Conservation (phyloP, 2,797 vertebrate species). For the Dendrocincla tyrannina region DNA sequence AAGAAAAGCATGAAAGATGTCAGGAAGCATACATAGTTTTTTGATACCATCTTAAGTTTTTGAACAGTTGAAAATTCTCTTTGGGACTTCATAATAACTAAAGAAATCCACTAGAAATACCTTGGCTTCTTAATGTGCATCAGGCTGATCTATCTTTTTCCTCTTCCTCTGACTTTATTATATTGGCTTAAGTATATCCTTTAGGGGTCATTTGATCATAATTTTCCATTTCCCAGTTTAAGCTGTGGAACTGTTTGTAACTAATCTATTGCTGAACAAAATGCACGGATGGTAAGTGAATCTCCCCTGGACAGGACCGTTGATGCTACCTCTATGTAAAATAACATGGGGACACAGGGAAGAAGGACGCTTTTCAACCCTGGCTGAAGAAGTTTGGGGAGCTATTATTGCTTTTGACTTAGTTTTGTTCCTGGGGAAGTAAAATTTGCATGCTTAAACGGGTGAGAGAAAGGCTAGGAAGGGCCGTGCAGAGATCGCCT, state of each 20-base stretch:
- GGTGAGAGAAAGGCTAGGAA: not conserved
- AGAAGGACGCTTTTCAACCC: not conserved
- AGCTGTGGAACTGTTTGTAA: not conserved
- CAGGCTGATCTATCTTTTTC: not conserved
- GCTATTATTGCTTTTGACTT: not conserved
- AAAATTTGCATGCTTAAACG: not conserved
- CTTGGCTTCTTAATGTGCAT: not conserved
- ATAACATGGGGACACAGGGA: not conserved
- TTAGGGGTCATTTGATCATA: not conserved
- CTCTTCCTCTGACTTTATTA: not conserved
- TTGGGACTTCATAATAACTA: not conserved
- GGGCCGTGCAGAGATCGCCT: accelerated
- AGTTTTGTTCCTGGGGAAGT: not conserved
- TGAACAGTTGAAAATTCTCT: not conserved
- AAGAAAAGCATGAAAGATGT: not conserved
- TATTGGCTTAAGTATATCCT: not conserved
- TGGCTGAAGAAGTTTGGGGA: not conserved
- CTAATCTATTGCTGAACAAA: not conserved
- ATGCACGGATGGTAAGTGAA: accelerated
- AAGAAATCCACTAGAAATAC: not conserved
- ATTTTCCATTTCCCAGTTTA: not conserved
- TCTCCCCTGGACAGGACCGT: not conserved
- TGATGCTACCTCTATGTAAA: not conserved
- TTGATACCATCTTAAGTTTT: not conserved
- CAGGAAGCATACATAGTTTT: not conserved